These are phyloP conservation scores for Trachemys scripta DNA, from an alignment of 2,113 vertebrate genomes.

Conservation along the genomic window DNA sequence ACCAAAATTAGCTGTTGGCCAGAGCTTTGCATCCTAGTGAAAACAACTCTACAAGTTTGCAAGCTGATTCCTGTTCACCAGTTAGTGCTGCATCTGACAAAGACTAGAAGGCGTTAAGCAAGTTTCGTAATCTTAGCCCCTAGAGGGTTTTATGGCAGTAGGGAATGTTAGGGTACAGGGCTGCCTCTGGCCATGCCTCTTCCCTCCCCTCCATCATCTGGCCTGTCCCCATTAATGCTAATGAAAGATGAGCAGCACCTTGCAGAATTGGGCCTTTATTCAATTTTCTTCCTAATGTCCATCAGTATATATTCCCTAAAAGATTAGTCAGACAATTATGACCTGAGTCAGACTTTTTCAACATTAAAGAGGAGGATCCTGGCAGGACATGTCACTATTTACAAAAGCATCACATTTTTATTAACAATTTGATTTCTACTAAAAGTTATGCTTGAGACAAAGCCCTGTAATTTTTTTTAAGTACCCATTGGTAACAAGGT, in stretches of 20 bases:
- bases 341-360: background rate
- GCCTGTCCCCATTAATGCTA: background rate
- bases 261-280: background rate
- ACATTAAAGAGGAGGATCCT: background rate
- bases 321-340: background rate
- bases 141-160: background rate
- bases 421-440: background rate
- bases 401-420: background rate
- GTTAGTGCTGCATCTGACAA: background rate
- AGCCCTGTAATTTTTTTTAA: background rate
- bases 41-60: background rate
- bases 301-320: background rate
- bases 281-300: background rate
- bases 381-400: background rate
- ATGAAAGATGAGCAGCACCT: background rate
- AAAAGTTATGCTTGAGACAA: background rate
- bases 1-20: background rate
- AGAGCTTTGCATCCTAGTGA: background rate
- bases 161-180: background rate
- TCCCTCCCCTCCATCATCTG: background rate
- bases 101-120: background rate
- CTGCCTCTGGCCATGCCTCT: background rate
- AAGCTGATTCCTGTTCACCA: background rate
- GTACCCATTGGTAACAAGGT: background rate
- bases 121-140: background rate